Evolutionary conservation across 2,888 invertebrate species (phyloP).

Genomic region (Rhodophaea formosa): DNA sequence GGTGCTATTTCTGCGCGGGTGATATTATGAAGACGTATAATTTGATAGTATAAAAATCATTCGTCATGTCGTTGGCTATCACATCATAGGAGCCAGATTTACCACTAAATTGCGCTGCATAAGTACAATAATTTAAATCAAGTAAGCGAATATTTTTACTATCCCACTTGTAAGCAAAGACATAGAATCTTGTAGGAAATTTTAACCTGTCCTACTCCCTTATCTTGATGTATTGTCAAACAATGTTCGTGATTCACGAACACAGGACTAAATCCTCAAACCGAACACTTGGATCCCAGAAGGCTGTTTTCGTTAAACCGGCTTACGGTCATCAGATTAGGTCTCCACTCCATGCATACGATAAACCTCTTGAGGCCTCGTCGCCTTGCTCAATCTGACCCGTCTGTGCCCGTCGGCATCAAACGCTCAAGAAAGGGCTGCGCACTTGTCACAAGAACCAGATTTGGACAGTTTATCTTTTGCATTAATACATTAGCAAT

Average conservation of each 20-base stretch:
- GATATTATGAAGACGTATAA: no score
- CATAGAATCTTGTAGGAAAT: no score
- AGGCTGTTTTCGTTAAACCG: slow-evolving; percentile 6
- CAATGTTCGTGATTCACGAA: background rate
- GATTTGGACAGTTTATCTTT: background rate
- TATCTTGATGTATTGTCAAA: background rate
- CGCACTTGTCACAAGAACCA: slow-evolving; percentile 1
- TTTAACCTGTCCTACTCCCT: background rate
- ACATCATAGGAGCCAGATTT: no score
- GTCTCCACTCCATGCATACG: slow-evolving; percentile 12
- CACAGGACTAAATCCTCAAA: background rate
- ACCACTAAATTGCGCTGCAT: no score
- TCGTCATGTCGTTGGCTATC: no score
- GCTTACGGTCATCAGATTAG: slow-evolving; percentile 11
- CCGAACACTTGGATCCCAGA: slow-evolving; percentile 2
- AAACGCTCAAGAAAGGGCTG: background rate
- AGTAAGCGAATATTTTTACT: no score
- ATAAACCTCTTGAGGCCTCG: slow-evolving; percentile 3
- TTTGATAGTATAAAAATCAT: no score
- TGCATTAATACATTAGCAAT: background rate
- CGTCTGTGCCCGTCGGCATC: slow-evolving; percentile 7
- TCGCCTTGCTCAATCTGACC: slow-evolving; percentile 1
- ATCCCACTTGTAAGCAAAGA: no score
- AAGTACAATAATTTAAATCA: no score
- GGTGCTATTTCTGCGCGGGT: no score